Conservation (phyloP, 2,113 vertebrate genomes). For the Ascaphus truei region DNA sequence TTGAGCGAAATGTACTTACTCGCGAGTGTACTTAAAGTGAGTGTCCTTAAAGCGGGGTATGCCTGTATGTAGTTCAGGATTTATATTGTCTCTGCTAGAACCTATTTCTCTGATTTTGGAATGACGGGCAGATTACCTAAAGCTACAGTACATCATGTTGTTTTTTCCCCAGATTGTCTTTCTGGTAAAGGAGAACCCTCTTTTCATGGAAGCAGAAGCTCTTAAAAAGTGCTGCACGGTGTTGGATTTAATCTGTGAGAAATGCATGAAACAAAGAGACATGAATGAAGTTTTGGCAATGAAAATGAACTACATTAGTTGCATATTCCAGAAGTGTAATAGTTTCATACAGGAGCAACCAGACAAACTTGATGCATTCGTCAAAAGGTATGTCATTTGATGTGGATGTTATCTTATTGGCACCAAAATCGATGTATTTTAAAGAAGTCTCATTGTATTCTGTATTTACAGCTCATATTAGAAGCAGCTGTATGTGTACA, state of each 20-base stretch:
- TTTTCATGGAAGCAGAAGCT: slow-evolving; percentile 76
- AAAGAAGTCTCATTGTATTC: background rate
- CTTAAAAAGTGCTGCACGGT: slow-evolving; percentile 84
- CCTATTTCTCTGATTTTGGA: too few relatives aligned
- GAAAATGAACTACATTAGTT: slow-evolving; percentile 98
- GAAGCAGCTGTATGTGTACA: too few relatives aligned
- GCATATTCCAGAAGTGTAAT: slow-evolving; percentile 84
- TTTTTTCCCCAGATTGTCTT: slow-evolving; percentile 92
- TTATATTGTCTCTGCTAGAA: too few relatives aligned
- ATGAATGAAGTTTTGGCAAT: slow-evolving; percentile 98
- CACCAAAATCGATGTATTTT: too few relatives aligned
- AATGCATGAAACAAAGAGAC: slow-evolving; percentile 94
- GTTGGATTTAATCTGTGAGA: slow-evolving; percentile 93
- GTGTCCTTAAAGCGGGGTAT: too few relatives aligned
- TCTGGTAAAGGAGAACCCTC: slow-evolving; percentile 87
- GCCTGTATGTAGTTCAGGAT: too few relatives aligned
- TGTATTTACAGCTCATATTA: too few relatives aligned
- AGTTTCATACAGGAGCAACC: slow-evolving; percentile 80
- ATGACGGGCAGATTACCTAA: too few relatives aligned
- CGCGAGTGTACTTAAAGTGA: too few relatives aligned
- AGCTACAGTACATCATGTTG: too few relatives aligned
- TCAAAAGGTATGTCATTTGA: slow-evolving; percentile 77
- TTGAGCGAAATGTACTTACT: too few relatives aligned
- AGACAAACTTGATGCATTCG: slow-evolving; percentile 82
- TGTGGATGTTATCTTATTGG: too few relatives aligned